Percentiles rank a stretch among this genome's conserved stretches.
These are phyloP conservation scores for Pseudoips prasinana DNA, from an alignment of 2,888 invertebrate genomes.

Conservation along the genomic window DNA sequence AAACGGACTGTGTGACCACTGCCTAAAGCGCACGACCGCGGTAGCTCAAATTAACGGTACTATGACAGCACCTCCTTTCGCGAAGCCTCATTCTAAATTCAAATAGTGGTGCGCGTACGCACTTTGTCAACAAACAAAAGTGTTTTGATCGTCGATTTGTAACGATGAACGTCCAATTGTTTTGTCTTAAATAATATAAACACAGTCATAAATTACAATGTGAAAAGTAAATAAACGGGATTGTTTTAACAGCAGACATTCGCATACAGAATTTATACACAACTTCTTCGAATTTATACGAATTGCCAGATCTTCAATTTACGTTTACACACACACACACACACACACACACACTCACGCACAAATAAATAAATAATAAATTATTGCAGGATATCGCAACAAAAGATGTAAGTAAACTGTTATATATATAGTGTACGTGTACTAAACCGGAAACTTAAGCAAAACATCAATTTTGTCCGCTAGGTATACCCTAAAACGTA, in stretches of 20 bases:
- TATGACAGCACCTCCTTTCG: constrained; percentile 53
- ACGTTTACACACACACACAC: too few species aligned
- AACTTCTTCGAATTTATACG: too few species aligned
- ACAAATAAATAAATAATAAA: too few species aligned
- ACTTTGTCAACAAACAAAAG: constrained; percentile 53
- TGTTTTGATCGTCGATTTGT: constrained; percentile 27
- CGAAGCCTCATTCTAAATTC: constrained; percentile 64
- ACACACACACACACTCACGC: too few species aligned
- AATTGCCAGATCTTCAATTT: too few species aligned
- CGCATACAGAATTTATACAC: constrained; percentile 9
- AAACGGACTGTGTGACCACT: constrained; percentile 30
- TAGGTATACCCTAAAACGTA: constrained; percentile 42
- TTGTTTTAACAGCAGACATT: constrained; percentile 4
- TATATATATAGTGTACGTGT: constrained; percentile 19
- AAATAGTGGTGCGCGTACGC: constrained; percentile 56
- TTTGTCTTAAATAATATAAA: constrained; percentile 20
- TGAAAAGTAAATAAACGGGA: background rate
- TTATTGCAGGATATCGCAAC: too few species aligned
- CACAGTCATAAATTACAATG: constrained; percentile 5
- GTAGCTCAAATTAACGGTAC: constrained; percentile 71
- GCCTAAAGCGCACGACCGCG: constrained; percentile 52
- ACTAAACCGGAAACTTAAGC: constrained; percentile 38
- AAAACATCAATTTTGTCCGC: constrained; percentile 43
- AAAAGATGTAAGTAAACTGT: too few species aligned
- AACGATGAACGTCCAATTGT: constrained; percentile 22